Evolutionary conservation across 2,797 vertebrate genomes (phyloP).

Genomic region (Tenualosa thibaudeaui): DNA sequence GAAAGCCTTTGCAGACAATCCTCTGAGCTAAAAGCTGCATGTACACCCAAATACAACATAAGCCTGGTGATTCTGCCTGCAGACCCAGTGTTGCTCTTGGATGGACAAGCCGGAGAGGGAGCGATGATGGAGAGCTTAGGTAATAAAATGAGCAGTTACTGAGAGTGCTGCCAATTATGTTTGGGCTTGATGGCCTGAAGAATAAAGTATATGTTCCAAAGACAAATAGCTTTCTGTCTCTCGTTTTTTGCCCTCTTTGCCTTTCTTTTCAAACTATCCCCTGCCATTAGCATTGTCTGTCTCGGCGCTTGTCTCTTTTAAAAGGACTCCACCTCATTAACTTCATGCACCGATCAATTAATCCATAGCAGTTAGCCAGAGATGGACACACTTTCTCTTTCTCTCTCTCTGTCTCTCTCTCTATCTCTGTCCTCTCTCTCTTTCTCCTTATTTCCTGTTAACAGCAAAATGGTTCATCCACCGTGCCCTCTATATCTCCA

Average conservation of each 20-base stretch:
- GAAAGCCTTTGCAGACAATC: background rate
- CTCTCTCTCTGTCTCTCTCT: background rate
- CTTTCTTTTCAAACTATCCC: conserved; percentile 15
- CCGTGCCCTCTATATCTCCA: too few species aligned
- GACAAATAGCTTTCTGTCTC: conserved; percentile 49
- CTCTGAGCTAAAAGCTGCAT: background rate
- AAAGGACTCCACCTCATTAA: conserved; percentile 72
- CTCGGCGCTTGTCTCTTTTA: conserved; percentile 69
- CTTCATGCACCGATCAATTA: conserved; percentile 75
- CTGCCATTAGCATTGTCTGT: conserved; percentile 69
- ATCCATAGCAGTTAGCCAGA: conserved; percentile 75
- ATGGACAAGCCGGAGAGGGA: background rate
- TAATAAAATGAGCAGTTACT: conserved; percentile 39
- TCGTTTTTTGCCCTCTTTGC: background rate
- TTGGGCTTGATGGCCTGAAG: conserved; percentile 46
- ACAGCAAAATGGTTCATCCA: background rate
- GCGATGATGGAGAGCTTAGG: conserved; percentile 31
- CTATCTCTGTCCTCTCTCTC: background rate
- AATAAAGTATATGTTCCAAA: conserved; percentile 59
- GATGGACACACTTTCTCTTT: conserved; percentile 54
- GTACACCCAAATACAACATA: conserved; percentile 4
- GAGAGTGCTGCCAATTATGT: conserved; percentile 56
- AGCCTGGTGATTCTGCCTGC: background rate
- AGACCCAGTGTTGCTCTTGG: background rate
- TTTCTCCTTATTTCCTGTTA: background rate